Evolutionary conservation across 2,888 invertebrate species (phyloP).

Genomic region (Exocentrus adspersus): DNA sequence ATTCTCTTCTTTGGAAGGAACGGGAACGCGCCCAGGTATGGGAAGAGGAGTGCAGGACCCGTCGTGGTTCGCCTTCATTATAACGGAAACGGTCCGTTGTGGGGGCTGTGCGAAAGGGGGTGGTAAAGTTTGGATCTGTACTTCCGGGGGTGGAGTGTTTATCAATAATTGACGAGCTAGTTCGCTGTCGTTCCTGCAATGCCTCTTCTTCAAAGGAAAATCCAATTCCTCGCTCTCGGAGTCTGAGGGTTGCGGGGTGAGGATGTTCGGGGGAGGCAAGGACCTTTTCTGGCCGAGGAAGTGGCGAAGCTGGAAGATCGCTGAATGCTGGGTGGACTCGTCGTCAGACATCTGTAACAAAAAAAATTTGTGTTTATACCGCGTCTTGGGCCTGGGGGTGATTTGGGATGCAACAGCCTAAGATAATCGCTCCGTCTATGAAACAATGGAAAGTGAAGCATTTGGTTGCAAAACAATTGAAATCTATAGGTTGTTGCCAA

Average conservation of each 20-base stretch:
- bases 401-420: too few relatives aligned
- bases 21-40: conserved; percentile 43
- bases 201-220: conserved; percentile 70
- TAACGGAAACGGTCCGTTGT: conserved; percentile 74
- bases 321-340: conserved; percentile 46
- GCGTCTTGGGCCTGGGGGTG: too few relatives aligned
- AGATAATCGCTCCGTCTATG: too few relatives aligned
- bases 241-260: conserved; percentile 88
- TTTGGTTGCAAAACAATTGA: too few relatives aligned
- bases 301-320: conserved; percentile 46
- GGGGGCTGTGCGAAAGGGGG: conserved; percentile 60
- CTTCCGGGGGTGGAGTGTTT: conserved; percentile 28
- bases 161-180: conserved; percentile 57
- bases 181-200: conserved; percentile 67
- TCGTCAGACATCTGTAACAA: conserved; percentile 54
- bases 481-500: too few relatives aligned
- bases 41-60: conserved; percentile 69
- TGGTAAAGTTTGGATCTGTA: neutral
- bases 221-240: conserved; percentile 70
- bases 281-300: conserved; percentile 53
- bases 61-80: conserved; percentile 86
- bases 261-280: conserved; percentile 49
- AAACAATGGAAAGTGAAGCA: too few relatives aligned
- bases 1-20: conserved; percentile 64
- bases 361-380: too few relatives aligned